Evolutionary conservation across 23 tunicate species (phyloP).

Genomic region (Corella eumyota): DNA sequence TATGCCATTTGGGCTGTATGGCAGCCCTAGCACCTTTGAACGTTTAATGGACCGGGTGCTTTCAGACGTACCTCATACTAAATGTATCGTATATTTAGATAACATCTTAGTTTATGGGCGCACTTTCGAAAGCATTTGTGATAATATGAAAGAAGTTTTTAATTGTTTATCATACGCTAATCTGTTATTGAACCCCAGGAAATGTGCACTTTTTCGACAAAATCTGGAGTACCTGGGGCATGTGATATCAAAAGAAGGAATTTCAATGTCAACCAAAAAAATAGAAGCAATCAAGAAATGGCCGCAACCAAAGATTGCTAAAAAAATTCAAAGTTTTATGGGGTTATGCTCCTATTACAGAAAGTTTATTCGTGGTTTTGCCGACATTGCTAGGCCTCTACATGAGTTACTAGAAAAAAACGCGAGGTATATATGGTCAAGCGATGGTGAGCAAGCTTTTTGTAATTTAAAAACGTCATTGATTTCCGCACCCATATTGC

Average conservation of each 20-base stretch:
- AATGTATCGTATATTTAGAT: background rate
- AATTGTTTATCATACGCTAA: background rate
- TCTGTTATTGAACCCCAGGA: background rate
- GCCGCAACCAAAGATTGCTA: background rate
- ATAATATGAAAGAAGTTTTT: background rate
- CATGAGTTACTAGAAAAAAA: background rate
- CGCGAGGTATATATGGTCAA: background rate
- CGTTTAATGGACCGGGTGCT: background rate
- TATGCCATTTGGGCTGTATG: slow-evolving; percentile 1
- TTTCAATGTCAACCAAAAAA: background rate
- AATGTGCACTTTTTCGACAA: background rate
- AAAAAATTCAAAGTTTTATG: background rate
- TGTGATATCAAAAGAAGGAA: background rate
- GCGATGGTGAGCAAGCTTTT: background rate
- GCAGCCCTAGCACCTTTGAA: background rate
- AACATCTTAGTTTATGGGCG: background rate
- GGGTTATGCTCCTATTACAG: background rate
- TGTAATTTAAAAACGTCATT: background rate
- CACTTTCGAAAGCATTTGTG: background rate
- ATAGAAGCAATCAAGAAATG: background rate
- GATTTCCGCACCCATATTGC: background rate
- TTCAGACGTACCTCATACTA: background rate
- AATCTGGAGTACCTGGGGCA: background rate
- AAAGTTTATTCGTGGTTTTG: background rate
- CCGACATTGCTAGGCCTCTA: background rate